Conservation (phyloP, 2,888 invertebrate genomes). For the Conchocele bisecta region DNA sequence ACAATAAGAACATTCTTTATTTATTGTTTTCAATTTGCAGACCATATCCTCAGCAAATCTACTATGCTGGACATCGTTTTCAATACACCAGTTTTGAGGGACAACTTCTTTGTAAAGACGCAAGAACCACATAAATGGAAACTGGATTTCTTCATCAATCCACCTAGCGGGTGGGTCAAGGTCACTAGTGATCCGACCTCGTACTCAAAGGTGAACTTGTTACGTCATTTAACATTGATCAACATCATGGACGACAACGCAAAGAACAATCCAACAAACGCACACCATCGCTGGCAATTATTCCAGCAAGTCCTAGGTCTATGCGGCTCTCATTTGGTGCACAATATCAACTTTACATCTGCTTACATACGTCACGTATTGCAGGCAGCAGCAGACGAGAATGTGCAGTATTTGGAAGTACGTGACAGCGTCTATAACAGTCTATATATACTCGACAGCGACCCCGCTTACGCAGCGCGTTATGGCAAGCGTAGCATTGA, state of each 20-base stretch:
- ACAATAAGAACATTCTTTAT: too few species aligned
- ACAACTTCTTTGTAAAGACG: constrained; percentile 38
- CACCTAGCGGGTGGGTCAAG: constrained; percentile 41
- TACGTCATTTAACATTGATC: constrained; percentile 33
- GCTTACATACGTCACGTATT: constrained; percentile 40
- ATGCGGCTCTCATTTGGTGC: constrained; percentile 32
- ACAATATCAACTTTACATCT: constrained; percentile 26
- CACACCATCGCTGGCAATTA: constrained; percentile 29
- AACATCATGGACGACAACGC: constrained; percentile 28
- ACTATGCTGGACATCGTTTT: constrained; percentile 41
- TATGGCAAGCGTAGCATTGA: constrained; percentile 41
- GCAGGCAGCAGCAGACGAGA: constrained; percentile 42
- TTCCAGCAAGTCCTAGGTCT: constrained; percentile 34
- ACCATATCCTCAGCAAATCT: constrained; percentile 40
- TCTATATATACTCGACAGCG: constrained; percentile 31
- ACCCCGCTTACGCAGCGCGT: not conserved
- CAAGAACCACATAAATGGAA: constrained; percentile 19
- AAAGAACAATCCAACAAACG: constrained; percentile 34
- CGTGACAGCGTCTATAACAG: constrained; percentile 23
- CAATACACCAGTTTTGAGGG: not conserved
- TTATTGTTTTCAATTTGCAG: constrained; percentile 27
- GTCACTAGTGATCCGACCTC: constrained; percentile 15
- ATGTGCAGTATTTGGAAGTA: constrained; percentile 53
- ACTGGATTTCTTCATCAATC: constrained; percentile 40
- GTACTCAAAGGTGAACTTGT: constrained; percentile 21